Evolutionary conservation across 2,888 invertebrate genomes (phyloP).

Genomic region (Nineta flava): DNA sequence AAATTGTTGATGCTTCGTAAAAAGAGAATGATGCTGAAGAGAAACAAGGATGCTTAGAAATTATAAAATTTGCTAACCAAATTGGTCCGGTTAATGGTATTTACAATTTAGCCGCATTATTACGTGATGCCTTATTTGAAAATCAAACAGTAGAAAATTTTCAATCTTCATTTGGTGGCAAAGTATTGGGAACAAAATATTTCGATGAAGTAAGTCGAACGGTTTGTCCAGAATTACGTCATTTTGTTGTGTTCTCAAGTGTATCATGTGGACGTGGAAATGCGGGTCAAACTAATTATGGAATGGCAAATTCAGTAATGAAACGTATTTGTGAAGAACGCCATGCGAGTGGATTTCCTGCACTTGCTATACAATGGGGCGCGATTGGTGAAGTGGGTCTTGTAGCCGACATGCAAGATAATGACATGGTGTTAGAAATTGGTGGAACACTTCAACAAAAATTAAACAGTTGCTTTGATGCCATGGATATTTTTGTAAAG

Average conservation of each 20-base stretch:
- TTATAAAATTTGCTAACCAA: slow-evolving; percentile 44
- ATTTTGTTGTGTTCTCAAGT: slow-evolving; percentile 85
- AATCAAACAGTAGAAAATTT: slow-evolving; percentile 61
- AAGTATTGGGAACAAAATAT: slow-evolving; percentile 64
- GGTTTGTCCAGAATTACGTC: slow-evolving; percentile 37
- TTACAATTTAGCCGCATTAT: slow-evolving; percentile 75
- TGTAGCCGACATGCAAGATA: slow-evolving; percentile 38
- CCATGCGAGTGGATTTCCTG: slow-evolving; percentile 51
- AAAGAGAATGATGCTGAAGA: too few relatives aligned
- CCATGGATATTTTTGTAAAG: slow-evolving; percentile 52
- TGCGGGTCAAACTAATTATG: slow-evolving; percentile 82
- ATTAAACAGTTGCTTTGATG: slow-evolving; percentile 43
- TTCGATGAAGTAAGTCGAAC: slow-evolving; percentile 51
- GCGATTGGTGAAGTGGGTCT: slow-evolving; percentile 73
- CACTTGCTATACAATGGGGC: slow-evolving; percentile 82
- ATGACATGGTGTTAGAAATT: slow-evolving; percentile 27
- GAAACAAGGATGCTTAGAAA: slow-evolving; percentile 46
- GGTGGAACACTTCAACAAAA: slow-evolving; percentile 51
- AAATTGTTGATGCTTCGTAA: too few relatives aligned
- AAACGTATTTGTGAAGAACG: slow-evolving; percentile 72
- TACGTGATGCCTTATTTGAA: slow-evolving; percentile 59
- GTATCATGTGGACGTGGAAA: slow-evolving; percentile 86
- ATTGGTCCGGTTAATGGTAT: slow-evolving; percentile 68
- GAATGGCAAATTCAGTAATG: slow-evolving; percentile 80
- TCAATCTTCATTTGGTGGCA: slow-evolving; percentile 51